phyloP scores from a whole-genome alignment of 2,888 invertebrate genomes.

The Cryptus viduatorius region DNA sequence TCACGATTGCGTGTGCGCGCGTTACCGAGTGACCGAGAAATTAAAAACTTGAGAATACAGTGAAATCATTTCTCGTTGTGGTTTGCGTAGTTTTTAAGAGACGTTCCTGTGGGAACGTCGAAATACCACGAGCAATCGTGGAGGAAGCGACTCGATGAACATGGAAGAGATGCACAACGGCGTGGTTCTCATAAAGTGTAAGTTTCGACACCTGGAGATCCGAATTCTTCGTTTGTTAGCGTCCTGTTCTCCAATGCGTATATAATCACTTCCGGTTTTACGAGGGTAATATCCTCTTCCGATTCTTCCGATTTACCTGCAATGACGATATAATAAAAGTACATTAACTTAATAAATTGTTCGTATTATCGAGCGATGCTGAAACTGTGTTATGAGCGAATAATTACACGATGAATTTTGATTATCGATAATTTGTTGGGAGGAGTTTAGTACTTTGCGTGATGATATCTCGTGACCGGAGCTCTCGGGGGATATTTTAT shows the following conservation, averaged over 20 bases:
- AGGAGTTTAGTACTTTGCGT: neutral
- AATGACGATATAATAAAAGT: neutral
- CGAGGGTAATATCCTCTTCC: neutral
- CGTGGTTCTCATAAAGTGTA: constrained; percentile 91
- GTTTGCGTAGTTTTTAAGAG: neutral
- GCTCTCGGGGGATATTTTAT: constrained; percentile 48
- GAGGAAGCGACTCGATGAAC: constrained; percentile 77
- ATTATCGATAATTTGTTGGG: constrained; percentile 24
- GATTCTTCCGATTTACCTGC: constrained; percentile 1
- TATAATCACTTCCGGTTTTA: constrained; percentile 2
- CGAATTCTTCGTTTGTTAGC: constrained; percentile 3
- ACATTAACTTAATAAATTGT: neutral
- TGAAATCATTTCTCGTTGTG: neutral
- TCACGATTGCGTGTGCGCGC: neutral
- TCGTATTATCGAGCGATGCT: too few species aligned
- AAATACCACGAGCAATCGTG: neutral
- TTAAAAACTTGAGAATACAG: neutral
- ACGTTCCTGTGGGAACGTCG: constrained; percentile 20
- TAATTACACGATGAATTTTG: neutral
- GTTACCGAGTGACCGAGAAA: neutral
- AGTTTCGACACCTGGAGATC: constrained; percentile 83
- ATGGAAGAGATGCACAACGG: constrained; percentile 91
- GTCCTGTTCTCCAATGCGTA: constrained; percentile 1
- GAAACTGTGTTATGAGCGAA: neutral
- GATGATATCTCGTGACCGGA: constrained; percentile 44